Conservation (phyloP, 2,113 vertebrate genomes). For the Illadopsis cleaveri region DNA sequence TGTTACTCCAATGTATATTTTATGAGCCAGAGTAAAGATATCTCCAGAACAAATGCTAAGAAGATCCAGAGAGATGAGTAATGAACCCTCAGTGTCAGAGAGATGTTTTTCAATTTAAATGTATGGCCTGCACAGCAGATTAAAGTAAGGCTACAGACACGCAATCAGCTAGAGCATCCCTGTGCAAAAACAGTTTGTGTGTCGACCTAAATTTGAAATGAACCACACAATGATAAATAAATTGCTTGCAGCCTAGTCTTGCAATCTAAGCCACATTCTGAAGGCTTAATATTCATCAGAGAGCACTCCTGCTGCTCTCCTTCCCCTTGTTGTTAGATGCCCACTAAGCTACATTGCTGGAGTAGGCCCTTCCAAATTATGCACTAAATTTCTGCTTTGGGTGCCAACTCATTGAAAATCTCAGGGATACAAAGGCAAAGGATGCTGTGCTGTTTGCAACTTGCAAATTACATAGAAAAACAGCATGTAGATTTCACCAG, state of each 20-base stretch:
- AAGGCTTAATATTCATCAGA: background rate
- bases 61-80: background rate
- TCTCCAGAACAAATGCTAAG: background rate
- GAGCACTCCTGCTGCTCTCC: background rate
- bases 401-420: background rate
- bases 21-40: background rate
- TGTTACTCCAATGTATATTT: background rate
- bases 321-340: background rate
- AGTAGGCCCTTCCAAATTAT: background rate
- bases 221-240: background rate
- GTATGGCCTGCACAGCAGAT: background rate
- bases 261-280: background rate
- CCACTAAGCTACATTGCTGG: background rate
- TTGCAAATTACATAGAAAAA: background rate
- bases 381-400: background rate
- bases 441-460: background rate
- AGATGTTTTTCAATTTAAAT: background rate
- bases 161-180: background rate
- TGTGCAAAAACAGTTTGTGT: background rate
- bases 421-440: background rate
- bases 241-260: background rate
- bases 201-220: background rate
- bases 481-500: background rate
- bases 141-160: background rate
- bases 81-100: background rate